Percentiles rank a stretch among this genome's conserved stretches.
These are phyloP conservation scores for Pachycephus smyrnensis DNA, from an alignment of 2,888 invertebrate species.

Conservation along the genomic window DNA sequence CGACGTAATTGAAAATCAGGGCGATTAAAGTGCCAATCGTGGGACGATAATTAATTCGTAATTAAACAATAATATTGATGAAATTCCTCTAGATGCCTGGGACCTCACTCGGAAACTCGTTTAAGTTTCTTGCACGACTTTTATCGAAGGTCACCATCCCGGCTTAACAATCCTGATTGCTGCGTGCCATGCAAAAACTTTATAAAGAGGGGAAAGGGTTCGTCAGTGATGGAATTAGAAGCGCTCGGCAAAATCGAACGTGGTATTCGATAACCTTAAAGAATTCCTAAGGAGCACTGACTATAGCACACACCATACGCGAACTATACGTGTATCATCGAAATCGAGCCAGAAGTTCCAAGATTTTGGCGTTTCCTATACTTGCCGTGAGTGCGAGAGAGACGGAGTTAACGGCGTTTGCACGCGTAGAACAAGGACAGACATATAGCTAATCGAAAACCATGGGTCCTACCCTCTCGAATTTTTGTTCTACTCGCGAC, in stretches of 20 bases:
- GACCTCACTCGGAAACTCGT: conserved; percentile 19
- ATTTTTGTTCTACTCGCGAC: neutral
- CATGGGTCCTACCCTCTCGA: neutral
- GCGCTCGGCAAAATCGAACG: neutral
- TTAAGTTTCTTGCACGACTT: conserved; percentile 14
- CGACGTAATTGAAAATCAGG: conserved; percentile 9
- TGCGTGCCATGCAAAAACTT: neutral
- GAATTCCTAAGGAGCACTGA: neutral
- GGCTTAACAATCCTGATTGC: neutral
- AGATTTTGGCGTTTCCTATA: neutral
- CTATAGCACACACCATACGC: neutral
- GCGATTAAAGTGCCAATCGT: conserved; percentile 18
- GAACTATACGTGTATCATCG: neutral
- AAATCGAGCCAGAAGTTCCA: neutral
- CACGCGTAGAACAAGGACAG: neutral
- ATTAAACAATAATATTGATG: conserved; percentile 25
- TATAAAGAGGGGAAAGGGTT: neutral
- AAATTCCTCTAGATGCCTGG: conserved; percentile 16
- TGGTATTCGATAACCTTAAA: neutral
- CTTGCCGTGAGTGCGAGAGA: neutral
- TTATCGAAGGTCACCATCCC: neutral
- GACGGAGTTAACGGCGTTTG: neutral
- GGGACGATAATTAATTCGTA: conserved; percentile 24
- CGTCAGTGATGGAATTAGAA: neutral
- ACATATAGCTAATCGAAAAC: neutral